phyloP scores from a whole-genome alignment of 2,888 invertebrate species.

The Dryobota labecula region DNA sequence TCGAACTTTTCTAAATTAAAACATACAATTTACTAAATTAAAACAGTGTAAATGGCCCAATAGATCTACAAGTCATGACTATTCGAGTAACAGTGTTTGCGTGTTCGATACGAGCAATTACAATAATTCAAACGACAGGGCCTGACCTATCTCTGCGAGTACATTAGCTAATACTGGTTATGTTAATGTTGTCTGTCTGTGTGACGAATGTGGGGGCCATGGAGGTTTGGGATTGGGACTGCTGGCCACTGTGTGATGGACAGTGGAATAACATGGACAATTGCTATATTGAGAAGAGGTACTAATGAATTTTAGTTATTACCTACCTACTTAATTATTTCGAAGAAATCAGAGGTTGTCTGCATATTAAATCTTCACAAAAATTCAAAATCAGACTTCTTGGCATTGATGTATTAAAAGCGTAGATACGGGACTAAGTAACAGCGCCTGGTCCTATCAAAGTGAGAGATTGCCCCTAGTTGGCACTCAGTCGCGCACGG shows the following conservation, averaged over 20 bases:
- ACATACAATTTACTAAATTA: conserved; percentile 42
- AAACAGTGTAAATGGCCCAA: conserved; percentile 22
- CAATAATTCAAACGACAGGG: conserved; percentile 79
- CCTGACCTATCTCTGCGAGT: conserved; percentile 77
- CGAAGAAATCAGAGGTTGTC: background rate
- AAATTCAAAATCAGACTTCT: background rate
- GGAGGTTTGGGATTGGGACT: conserved; percentile 13
- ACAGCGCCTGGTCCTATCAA: no score
- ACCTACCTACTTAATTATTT: background rate
- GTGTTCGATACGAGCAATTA: conserved; percentile 71
- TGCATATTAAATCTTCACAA: background rate
- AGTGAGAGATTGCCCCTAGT: no score
- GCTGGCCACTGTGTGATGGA: conserved; percentile 12
- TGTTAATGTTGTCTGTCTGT: conserved; percentile 61
- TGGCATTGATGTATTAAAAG: no score
- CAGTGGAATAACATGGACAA: background rate
- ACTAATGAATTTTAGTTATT: no score
- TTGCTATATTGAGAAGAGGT: no score
- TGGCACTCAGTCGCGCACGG: no score
- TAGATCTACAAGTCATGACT: conserved; percentile 43
- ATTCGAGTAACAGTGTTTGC: conserved; percentile 55
- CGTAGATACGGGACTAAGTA: no score
- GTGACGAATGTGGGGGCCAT: conserved; percentile 58
- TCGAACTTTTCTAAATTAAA: background rate
- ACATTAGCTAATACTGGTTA: conserved; percentile 74